Evolutionary conservation across 2,113 vertebrate species (phyloP).

Genomic region (Atherinomorus stipes): DNA sequence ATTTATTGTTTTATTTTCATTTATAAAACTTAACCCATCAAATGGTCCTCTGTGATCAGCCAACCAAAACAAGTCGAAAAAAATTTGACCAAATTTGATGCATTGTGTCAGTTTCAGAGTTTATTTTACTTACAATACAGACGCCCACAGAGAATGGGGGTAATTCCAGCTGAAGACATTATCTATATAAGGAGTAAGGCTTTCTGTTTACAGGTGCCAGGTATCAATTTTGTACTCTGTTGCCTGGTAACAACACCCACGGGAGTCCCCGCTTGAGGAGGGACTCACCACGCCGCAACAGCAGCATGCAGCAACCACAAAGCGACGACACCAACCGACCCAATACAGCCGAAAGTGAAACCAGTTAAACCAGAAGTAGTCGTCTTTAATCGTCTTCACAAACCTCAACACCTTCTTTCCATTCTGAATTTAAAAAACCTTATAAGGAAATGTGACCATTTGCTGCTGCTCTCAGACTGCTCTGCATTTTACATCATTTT

Average conservation of each 20-base stretch:
- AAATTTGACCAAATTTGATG: not conserved
- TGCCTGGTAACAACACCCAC: constrained; percentile 66
- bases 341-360: constrained; percentile 47
- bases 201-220: constrained; percentile 11
- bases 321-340: not conserved
- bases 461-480: not conserved
- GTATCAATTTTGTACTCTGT: constrained; percentile 7
- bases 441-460: not conserved
- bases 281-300: constrained; percentile 59
- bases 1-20: not conserved
- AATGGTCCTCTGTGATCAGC: not conserved
- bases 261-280: constrained; percentile 67
- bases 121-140: not conserved
- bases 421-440: not conserved
- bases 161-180: constrained; percentile 50
- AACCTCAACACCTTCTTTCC: not conserved
- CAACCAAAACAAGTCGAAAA: constrained; percentile 2
- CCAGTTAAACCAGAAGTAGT: not conserved
- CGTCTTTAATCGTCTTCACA: not conserved
- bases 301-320: constrained; percentile 29
- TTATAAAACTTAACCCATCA: not conserved
- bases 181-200: constrained; percentile 1
- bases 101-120: not conserved
- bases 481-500: not conserved
- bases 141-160: constrained; percentile 19